These are phyloP conservation scores for Apamea crenata DNA, from an alignment of 2,888 invertebrate genomes.

Conservation along the genomic window DNA sequence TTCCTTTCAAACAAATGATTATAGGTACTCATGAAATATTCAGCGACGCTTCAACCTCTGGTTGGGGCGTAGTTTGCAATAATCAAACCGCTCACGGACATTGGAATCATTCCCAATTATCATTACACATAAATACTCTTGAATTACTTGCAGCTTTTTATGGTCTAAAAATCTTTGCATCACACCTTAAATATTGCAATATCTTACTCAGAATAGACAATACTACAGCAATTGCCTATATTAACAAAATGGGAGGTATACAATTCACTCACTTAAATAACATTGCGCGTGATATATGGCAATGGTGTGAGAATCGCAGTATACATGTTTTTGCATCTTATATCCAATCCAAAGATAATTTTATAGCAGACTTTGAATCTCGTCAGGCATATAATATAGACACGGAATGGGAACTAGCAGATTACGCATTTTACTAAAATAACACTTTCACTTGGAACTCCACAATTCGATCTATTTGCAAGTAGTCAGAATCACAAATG, in stretches of 20 bases:
- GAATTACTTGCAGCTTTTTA: too few relatives aligned
- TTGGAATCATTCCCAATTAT: too few relatives aligned
- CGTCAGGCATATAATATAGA: conserved; percentile 1
- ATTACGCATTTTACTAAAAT: conserved; percentile 37
- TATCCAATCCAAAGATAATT: conserved; percentile 9
- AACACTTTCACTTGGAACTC: conserved; percentile 30
- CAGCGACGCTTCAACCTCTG: too few relatives aligned
- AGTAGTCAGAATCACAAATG: conserved; percentile 52
- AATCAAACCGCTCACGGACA: too few relatives aligned
- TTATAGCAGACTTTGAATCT: conserved; percentile 10
- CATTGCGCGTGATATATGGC: conserved; percentile 36
- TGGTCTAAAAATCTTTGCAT: too few relatives aligned
- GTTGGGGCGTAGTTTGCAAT: too few relatives aligned
- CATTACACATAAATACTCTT: too few relatives aligned
- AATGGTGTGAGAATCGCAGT: conserved; percentile 26
- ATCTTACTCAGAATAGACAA: too few relatives aligned
- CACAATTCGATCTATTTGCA: conserved; percentile 57
- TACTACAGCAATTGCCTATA: too few relatives aligned
- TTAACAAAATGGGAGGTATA: conserved; percentile 31
- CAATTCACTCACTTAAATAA: not conserved
- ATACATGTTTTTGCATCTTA: conserved; percentile 9
- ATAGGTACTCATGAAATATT: too few relatives aligned
- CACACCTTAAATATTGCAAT: too few relatives aligned
- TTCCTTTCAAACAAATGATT: too few relatives aligned
- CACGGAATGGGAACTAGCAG: conserved; percentile 51